These are phyloP conservation scores for Hypercompe scribonia DNA, from an alignment of 2,888 invertebrate genomes.

Conservation along the genomic window DNA sequence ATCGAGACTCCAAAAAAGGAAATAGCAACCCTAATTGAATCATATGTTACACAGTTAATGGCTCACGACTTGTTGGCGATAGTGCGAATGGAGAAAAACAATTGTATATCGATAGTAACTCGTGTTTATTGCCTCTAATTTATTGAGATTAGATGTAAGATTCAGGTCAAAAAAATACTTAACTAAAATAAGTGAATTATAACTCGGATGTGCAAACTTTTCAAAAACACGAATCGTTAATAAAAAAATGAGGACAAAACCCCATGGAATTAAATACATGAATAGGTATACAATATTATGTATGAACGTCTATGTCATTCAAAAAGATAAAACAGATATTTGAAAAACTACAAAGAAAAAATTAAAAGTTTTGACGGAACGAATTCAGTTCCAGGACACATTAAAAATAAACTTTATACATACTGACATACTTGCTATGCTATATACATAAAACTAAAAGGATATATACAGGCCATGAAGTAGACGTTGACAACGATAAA, in stretches of 20 bases:
- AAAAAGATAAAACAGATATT: background rate
- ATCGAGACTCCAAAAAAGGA: background rate
- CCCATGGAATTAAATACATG: background rate
- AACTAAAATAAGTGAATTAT: constrained; percentile 44
- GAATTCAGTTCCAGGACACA: background rate
- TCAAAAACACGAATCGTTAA: constrained; percentile 41
- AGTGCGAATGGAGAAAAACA: constrained; percentile 68
- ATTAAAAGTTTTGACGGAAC: background rate
- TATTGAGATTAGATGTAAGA: constrained; percentile 64
- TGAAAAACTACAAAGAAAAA: background rate
- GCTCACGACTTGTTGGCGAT: constrained; percentile 76
- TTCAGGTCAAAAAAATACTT: constrained; percentile 44
- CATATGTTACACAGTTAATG: constrained; percentile 65
- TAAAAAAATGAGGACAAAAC: constrained; percentile 37
- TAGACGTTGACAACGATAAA: constrained; percentile 14
- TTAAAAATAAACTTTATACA: background rate
- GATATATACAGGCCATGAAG: background rate
- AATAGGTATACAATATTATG: background rate
- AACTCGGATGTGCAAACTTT: constrained; percentile 34
- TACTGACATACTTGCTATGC: background rate
- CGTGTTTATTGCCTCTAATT: constrained; percentile 76
- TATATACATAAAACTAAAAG: background rate
- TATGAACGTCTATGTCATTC: too few relatives aligned
- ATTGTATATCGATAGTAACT: constrained; percentile 62
- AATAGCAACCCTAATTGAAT: constrained; percentile 46